These are phyloP conservation scores for Clupea harengus DNA, from an alignment of 2,113 vertebrate species.

Conservation along the genomic window DNA sequence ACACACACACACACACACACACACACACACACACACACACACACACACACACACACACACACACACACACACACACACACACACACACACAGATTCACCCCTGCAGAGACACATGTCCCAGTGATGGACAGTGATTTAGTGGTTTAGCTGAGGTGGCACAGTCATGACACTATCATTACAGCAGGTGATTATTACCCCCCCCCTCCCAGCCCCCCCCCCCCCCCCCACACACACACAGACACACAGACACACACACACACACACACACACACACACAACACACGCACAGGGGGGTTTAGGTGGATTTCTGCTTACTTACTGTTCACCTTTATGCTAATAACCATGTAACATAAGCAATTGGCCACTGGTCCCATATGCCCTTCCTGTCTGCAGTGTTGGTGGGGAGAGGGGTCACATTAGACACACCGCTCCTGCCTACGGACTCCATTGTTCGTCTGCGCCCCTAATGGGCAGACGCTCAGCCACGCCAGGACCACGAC, in stretches of 20 bases:
- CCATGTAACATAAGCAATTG: constrained; percentile 73
- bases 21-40: too few relatives aligned
- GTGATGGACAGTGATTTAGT: constrained; percentile 41
- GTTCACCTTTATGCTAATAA: background rate
- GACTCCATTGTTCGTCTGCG: constrained; percentile 57
- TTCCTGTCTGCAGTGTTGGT: constrained; percentile 14
- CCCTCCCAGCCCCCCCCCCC: too few relatives aligned
- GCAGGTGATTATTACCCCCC: background rate
- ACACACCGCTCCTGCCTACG: constrained; percentile 39
- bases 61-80: too few relatives aligned
- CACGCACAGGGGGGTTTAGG: background rate
- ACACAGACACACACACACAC: background rate
- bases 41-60: too few relatives aligned
- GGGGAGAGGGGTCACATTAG: background rate
- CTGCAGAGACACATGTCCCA: background rate
- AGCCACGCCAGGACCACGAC: constrained; percentile 58
- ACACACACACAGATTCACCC: constrained; percentile 10
- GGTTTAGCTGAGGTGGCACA: constrained; percentile 44
- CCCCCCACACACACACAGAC: constrained; percentile 2
- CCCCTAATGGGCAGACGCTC: constrained; percentile 68
- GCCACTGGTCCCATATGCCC: constrained; percentile 65
- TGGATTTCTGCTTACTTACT: background rate
- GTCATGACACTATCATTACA: constrained; percentile 46
- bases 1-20: background rate
- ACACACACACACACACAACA: background rate